Evolutionary conservation across 1,140 invertebrate genomes (phyloP), one percentile per base, ranked within the genome.

Genomic region (Ceratosolen fusciceps): DNA sequence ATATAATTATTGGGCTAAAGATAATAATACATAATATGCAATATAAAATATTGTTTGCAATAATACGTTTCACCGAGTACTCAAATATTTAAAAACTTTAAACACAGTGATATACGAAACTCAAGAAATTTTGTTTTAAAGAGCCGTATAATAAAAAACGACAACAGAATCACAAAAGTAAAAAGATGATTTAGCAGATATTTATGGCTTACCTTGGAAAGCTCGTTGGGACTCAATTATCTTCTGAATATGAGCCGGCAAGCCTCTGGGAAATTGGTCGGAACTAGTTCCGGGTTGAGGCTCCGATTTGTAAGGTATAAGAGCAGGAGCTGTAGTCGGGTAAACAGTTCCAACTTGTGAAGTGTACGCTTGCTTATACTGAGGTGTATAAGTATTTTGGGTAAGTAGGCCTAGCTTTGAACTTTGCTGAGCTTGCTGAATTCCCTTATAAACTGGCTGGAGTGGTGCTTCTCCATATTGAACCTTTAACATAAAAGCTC

Each of bases 401-500:
- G 72, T 9, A 2, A 21, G 10, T 14, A 26, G 31, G 1, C 24
- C 26, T 24, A 19, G 37, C 47, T 56, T 60, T 2, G 39, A 21
- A 19, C 16, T 43, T 8, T 54, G 43, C 29, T 39, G 34, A n/a
- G 52, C 65, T 1, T 34, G 78, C n/a, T 83, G 83, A 10, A 84
- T 47, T 9, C 82, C 83, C 67, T 84, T 84, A 31, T 85, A 86
- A 34, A 81, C 83, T 14, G 82, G 84, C 31, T 83, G 85, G 54
- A 71, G 67, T 65, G 84, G 86, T 21, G 68, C 78, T 24, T 79
- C 70, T 3, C 47, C 60, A 39, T 73, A 73, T 31, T 67, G 70
- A 8, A 79, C 77, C 77, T 79, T 26, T 31, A 39, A 52, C n/a
- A 26, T 39, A n/a, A n/a, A n/a, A n/a, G n/a, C n/a, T n/a, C n/a